Conservation (phyloP, 2,888 invertebrate species). For the Eupeodes luniger region DNA sequence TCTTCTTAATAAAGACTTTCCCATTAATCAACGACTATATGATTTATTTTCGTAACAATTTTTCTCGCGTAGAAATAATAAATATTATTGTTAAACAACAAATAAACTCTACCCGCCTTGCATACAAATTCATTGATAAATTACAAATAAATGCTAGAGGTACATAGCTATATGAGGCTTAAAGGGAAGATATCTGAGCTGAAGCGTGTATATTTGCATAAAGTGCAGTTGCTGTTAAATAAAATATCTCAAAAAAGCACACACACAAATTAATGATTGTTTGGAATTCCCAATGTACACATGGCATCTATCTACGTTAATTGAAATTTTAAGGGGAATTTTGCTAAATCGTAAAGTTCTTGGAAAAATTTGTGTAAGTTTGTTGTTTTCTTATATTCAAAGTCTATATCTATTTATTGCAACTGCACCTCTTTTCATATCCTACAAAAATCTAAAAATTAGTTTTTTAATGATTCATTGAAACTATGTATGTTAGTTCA, state of each 20-base stretch:
- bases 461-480: constrained; percentile 6
- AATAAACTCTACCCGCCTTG: constrained; percentile 9
- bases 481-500: not conserved
- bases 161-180: not conserved
- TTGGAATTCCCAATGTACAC: constrained; percentile 19
- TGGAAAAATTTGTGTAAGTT: not conserved
- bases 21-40: constrained; percentile 3
- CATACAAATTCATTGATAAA: constrained; percentile 36
- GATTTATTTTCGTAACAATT: not conserved
- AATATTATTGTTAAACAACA: constrained; percentile 12
- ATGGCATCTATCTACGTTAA: constrained; percentile 6
- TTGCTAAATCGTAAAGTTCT: not conserved
- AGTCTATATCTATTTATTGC: not conserved
- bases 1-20: not conserved
- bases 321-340: constrained; percentile 8
- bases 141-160: constrained; percentile 10
- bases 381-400: not conserved
- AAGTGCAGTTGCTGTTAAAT: constrained; percentile 13
- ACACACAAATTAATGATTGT: constrained; percentile 1
- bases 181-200: not conserved
- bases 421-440: constrained; percentile 3
- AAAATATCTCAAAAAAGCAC: not conserved
- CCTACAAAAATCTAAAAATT: constrained; percentile 19
- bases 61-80: not conserved
- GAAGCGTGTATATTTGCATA: constrained; percentile 9